phyloP scores from a whole-genome alignment of 2,797 vertebrate genomes.

The Sebastes aleutianus region DNA sequence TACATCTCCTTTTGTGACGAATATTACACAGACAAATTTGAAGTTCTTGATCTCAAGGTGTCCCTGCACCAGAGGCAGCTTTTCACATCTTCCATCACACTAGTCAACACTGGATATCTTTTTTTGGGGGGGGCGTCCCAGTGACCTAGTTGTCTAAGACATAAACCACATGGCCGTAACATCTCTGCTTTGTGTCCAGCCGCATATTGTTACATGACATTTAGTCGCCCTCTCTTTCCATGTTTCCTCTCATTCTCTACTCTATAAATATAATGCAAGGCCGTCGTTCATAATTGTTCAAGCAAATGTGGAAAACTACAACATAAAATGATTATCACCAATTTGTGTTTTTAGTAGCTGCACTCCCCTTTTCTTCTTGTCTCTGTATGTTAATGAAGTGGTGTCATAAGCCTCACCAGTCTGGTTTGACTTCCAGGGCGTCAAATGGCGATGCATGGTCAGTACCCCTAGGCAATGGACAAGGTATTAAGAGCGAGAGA shows the following conservation, averaged over 20 bases:
- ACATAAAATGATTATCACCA: too few relatives aligned
- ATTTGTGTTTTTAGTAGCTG: too few relatives aligned
- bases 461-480: too few relatives aligned
- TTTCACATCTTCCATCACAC: not conserved
- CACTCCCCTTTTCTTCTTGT: not conserved
- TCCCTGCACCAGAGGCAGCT: not conserved
- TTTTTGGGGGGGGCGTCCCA: not conserved
- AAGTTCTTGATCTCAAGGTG: not conserved
- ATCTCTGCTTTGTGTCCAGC: not conserved
- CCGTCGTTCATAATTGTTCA: not conserved
- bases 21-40: not conserved
- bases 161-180: not conserved
- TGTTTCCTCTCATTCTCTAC: not conserved
- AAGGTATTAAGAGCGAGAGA: too few relatives aligned
- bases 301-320: not conserved
- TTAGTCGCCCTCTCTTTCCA: not conserved
- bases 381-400: not conserved
- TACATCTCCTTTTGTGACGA: not conserved
- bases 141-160: slow-evolving; percentile 30
- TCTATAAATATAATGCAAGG: not conserved
- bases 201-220: not conserved
- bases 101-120: too few relatives aligned
- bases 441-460: too few relatives aligned
- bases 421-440: too few relatives aligned
- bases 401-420: not conserved